These are phyloP conservation scores for Ianthella basta DNA, from an alignment of 37 sponge, comb jelly and placozoan genomes.

Conservation along the genomic window DNA sequence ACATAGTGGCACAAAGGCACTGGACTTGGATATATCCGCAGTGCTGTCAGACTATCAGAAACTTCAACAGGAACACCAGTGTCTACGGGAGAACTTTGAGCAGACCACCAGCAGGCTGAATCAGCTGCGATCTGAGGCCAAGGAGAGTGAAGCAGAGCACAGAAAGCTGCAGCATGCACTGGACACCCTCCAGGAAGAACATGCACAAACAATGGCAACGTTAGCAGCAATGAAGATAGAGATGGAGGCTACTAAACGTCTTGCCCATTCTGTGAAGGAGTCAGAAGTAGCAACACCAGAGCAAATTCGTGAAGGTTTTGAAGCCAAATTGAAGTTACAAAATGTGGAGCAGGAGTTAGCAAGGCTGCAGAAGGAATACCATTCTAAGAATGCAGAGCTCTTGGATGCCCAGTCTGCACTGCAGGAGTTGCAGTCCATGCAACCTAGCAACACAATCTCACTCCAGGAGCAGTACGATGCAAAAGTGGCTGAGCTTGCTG, in stretches of 20 bases:
- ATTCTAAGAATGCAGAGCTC: slow-evolving; percentile 10
- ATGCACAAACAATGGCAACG: not conserved
- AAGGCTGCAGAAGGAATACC: not conserved
- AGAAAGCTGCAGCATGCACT: not conserved
- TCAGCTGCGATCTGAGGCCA: not conserved
- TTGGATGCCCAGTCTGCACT: too few relatives aligned
- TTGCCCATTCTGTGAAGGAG: not conserved
- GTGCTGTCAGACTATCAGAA: slow-evolving; percentile 4
- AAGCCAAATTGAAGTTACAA: not conserved
- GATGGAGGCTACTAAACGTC: not conserved
- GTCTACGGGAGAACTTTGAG: slow-evolving; percentile 9
- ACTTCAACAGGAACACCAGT: slow-evolving; percentile 21
- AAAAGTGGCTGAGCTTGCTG: too few relatives aligned
- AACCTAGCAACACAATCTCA: too few relatives aligned
- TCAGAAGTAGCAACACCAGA: slow-evolving; percentile 3
- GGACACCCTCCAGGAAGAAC: not conserved
- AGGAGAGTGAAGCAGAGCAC: not conserved
- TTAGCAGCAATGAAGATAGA: not conserved
- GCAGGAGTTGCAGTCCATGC: too few relatives aligned
- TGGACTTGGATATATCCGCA: not conserved
- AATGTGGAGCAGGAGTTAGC: not conserved
- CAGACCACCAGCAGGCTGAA: not conserved
- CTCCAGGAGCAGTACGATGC: too few relatives aligned
- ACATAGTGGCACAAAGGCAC: not conserved
- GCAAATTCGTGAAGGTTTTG: slow-evolving; percentile 1